Base-by-base conservation (phyloP, 1,140 invertebrate genomes). In the Eumaeus atala region DNA sequence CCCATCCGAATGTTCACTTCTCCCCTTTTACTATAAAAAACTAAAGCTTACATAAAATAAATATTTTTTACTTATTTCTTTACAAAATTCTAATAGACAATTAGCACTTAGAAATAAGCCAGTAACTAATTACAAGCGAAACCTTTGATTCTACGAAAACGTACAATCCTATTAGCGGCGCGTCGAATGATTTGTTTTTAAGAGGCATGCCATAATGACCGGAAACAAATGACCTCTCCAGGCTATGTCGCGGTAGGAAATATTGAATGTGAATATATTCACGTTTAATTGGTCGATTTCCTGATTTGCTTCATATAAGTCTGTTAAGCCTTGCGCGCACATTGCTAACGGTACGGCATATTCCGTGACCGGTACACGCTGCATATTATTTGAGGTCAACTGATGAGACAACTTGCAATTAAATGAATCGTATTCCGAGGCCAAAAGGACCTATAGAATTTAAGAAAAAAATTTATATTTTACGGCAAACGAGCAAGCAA, bases 281-380 rank as follows among this genome's bases (percentile, higher is more conserved):
- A 9, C 40, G 40, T 44, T 40, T 44, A 44, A 44, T 44, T 17
- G 40, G 14, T 44, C 40, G 40, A 44, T 16, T 44, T 44, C 40
- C 40, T 44, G 40, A 44, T 44, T 44, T 14, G 9, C 40, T 44
- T 11, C 48, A 35, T 50, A 50, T 50, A 36, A n/a, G 34, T 7
- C 48, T 50, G 16, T 28, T n/a, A 16, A 35, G 28, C 48, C 28
- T 50, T 35, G 34, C 34, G 28, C 48, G 21, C 6, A n/a, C n/a
- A 28, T 28, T 28, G 21, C 21, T 50, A 35, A 50, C 40, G 40
- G 40, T 44, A 44, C 40, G 6, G 21, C 6, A 28, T 6, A 6
- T 6, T 6, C 2, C 21, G 21, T 6, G 21, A 28, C 21, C 21
- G 21, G 21, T 6, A 28, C 21, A 28, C 21, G 21, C 21, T 28